phyloP scores from a whole-genome alignment of 2,113 vertebrate genomes.

The Mohoua ochrocephala region DNA sequence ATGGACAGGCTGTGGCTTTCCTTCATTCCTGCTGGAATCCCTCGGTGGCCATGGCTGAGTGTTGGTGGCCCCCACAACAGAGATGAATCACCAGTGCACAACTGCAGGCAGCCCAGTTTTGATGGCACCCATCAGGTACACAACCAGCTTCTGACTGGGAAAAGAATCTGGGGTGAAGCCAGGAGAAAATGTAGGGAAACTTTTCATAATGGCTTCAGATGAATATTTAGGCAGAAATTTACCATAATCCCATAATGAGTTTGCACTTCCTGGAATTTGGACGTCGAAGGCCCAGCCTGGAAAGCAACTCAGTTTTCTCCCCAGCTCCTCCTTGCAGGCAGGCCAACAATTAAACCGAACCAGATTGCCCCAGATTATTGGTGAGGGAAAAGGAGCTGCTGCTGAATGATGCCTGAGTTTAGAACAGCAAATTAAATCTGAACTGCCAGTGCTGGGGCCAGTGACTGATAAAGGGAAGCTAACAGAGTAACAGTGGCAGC shows the following conservation, averaged over 20 bases:
- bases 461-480: neutral
- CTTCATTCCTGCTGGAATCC: neutral
- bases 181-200: neutral
- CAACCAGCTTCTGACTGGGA: fast-evolving
- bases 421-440: slow-evolving; percentile 18
- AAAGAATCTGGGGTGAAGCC: neutral
- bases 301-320: neutral
- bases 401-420: neutral
- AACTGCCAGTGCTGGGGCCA: neutral
- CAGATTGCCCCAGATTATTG: neutral
- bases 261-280: neutral
- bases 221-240: neutral
- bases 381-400: neutral
- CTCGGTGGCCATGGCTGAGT: neutral
- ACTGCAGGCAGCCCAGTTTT: neutral
- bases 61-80: neutral
- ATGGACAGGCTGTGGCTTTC: neutral
- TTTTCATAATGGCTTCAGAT: neutral
- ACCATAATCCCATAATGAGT: neutral
- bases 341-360: neutral
- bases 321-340: neutral
- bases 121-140: neutral
- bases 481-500: neutral
- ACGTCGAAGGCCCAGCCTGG: neutral
- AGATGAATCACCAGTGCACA: neutral